phyloP scores from a whole-genome alignment of 2,113 vertebrate genomes.

The Gallinago undulata region DNA sequence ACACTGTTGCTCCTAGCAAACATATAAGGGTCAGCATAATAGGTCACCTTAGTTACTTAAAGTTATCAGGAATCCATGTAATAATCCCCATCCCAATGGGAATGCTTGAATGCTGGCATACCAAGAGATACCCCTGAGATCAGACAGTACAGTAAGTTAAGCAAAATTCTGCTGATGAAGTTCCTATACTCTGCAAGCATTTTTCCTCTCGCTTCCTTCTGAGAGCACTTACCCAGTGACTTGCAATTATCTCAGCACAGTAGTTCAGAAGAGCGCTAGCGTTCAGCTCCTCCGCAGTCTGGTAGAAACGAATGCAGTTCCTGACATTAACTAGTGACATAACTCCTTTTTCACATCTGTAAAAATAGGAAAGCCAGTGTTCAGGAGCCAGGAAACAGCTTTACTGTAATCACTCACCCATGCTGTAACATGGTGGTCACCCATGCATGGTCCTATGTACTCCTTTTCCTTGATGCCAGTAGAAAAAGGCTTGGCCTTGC shows the following conservation, averaged over 20 bases:
- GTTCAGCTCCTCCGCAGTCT: constrained; percentile 94
- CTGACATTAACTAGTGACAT: constrained; percentile 98
- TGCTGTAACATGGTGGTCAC: no score
- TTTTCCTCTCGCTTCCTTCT: background rate
- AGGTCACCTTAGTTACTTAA: background rate
- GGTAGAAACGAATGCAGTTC: constrained; percentile 98
- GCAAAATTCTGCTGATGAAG: background rate
- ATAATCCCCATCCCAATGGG: background rate
- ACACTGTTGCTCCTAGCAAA: background rate
- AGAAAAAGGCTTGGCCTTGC: background rate
- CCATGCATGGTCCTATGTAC: background rate
- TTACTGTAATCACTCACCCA: background rate
- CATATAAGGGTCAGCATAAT: background rate
- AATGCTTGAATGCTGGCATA: background rate
- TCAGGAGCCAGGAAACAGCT: background rate
- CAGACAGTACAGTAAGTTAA: background rate
- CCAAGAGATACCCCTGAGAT: background rate
- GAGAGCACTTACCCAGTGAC: constrained; percentile 90
- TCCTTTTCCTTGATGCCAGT: background rate
- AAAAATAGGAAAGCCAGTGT: background rate
- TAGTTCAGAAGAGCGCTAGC: constrained; percentile 94
- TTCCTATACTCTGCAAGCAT: background rate
- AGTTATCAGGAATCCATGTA: background rate
- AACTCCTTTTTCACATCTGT: constrained; percentile 96
- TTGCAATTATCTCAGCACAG: constrained; percentile 97